Evolutionary conservation across 2,888 invertebrate genomes (phyloP).

Genomic region (Empis stercorea): DNA sequence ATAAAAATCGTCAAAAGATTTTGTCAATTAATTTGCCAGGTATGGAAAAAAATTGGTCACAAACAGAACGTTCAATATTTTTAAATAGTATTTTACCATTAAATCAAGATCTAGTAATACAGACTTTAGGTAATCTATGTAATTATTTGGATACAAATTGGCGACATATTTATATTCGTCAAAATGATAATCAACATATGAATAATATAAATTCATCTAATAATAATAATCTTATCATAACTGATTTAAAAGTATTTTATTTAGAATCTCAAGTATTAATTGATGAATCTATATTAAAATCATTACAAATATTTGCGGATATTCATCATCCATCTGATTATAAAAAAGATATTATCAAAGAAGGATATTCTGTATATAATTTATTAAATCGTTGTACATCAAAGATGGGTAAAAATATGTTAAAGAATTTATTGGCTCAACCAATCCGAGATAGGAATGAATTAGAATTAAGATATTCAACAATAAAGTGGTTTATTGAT

Average conservation of each 20-base stretch:
- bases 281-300: constrained; percentile 46
- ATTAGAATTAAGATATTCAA: constrained; percentile 10
- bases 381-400: constrained; percentile 14
- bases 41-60: constrained; percentile 5
- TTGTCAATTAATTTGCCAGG: constrained; percentile 12
- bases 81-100: constrained; percentile 15
- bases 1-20: constrained; percentile 9
- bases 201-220: too few species aligned
- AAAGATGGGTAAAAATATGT: constrained; percentile 9
- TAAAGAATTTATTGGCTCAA: constrained; percentile 12
- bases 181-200: background rate
- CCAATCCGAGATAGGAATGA: constrained; percentile 11
- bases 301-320: constrained; percentile 50
- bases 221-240: constrained; percentile 2
- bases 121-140: constrained; percentile 14
- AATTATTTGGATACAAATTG: constrained; percentile 13
- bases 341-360: constrained; percentile 40
- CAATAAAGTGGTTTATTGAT: constrained; percentile 12
- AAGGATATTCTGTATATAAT: constrained; percentile 36
- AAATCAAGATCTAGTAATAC: constrained; percentile 11
- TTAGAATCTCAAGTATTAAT: constrained; percentile 46
- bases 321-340: constrained; percentile 42
- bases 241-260: constrained; percentile 16
- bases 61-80: constrained; percentile 10
- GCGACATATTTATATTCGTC: constrained; percentile 4